Conservation (phyloP, 1,140 invertebrate species). For the Onthophagus taurus region DNA sequence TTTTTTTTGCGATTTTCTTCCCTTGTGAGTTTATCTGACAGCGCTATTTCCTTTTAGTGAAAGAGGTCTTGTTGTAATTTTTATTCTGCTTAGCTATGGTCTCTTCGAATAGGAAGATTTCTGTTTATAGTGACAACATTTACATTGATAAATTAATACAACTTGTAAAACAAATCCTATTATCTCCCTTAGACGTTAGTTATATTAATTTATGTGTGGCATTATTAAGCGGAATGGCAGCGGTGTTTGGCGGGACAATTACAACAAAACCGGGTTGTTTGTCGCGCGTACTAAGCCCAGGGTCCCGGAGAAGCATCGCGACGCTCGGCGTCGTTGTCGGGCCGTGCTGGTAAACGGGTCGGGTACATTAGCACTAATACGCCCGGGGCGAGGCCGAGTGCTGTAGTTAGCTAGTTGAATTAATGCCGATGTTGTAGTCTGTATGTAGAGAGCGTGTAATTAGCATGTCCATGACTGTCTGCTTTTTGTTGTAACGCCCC, state of each 20-base stretch:
- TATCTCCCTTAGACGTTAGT: conserved; percentile 22
- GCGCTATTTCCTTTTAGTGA: too few species aligned
- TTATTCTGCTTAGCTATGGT: too few species aligned
- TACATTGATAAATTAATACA: conserved; percentile 25
- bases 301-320: conserved; percentile 1
- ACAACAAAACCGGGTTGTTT: conserved; percentile 34
- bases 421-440: conserved; percentile 33
- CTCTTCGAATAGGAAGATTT: too few species aligned
- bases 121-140: too few species aligned
- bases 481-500: conserved; percentile 17
- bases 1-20: too few species aligned
- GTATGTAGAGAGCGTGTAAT: conserved; percentile 34
- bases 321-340: neutral
- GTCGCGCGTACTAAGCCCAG: conserved; percentile 29
- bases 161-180: conserved; percentile 28
- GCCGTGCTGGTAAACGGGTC: neutral
- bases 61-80: too few species aligned
- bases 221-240: conserved; percentile 31
- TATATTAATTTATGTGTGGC: conserved; percentile 35
- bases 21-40: too few species aligned
- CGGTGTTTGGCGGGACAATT: conserved; percentile 31
- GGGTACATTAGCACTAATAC: conserved; percentile 33
- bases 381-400: conserved; percentile 22
- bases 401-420: conserved; percentile 34
- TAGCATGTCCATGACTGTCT: conserved; percentile 35